Base-by-base conservation (phyloP, 2,888 invertebrate genomes). In the Aporophyla nigra region DNA sequence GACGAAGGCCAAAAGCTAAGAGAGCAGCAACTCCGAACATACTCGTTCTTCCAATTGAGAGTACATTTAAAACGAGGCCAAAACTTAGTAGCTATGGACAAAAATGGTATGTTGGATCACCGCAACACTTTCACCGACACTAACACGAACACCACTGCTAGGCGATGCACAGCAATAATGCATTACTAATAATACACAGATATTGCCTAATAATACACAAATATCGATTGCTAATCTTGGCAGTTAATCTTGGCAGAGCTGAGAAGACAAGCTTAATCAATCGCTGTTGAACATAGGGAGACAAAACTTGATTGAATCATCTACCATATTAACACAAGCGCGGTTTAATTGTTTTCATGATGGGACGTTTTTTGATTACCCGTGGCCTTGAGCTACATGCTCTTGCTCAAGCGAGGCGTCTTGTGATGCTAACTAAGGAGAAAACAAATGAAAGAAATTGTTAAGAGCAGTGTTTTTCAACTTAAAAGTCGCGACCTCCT, bases 21-120 rank as follows among this genome's bases (percentile, higher is more conserved):
- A 86, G 98, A 98, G 94, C 97, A 98, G 83, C 97, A 97, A 71
- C 95, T 99, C 79, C 97, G 98, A 84, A 98, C 99, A 93, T 98
- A 98, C 96, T 98, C 99, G 71, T 99, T 99, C 97, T 99, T 99
- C 97, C 98, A 99, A 94, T 97, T 99, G 85, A 98, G 99, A 87
- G 97, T 99, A 88, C 98, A 99, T 96, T 97, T 99, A 84, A 98
- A 98, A 91, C 97, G 98, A 91, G 99, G 99, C 84, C 98, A 98
- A 91, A 98, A 99, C 94, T 97, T 99, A 91, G 98, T 99, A 76
- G 98, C 99, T 79, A 98, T 99, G 98, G 99, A 99, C 94, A 98
- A 99, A 96, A 99, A 99, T 95, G 99, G 99, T 99, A 97, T 97
- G 97, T 93, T 70, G 21, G 24, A 63, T 63, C 74, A 78, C 78